These are phyloP conservation scores for Podarcis siculus DNA, from an alignment of 2,797 vertebrate species.

Conservation along the genomic window DNA sequence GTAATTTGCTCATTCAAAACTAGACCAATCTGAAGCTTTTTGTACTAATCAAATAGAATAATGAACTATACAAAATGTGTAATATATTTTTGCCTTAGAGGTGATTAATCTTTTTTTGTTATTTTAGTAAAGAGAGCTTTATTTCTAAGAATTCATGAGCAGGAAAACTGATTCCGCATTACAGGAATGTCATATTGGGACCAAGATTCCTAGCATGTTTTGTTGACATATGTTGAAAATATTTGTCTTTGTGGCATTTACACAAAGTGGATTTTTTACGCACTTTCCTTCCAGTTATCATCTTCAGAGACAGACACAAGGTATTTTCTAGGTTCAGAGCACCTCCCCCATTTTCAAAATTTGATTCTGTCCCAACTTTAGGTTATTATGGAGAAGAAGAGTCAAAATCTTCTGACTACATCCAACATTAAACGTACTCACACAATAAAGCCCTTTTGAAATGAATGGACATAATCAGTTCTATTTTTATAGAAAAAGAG, in stretches of 20 bases:
- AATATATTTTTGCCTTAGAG: neutral
- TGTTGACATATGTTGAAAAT: neutral
- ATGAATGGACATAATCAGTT: too few relatives aligned
- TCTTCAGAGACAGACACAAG: neutral
- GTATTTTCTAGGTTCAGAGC: neutral
- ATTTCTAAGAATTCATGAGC: neutral
- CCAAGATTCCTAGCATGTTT: neutral
- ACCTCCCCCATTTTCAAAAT: neutral
- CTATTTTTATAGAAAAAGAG: too few relatives aligned
- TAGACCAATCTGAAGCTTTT: slow-evolving; percentile 23
- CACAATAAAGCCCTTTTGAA: too few relatives aligned
- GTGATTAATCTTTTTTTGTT: neutral
- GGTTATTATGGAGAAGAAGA: neutral
- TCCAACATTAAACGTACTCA: too few relatives aligned
- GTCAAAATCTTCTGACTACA: neutral
- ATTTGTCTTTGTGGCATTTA: neutral
- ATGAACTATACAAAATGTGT: neutral
- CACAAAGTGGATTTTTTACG: neutral
- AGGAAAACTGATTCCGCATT: neutral
- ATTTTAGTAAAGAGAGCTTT: neutral
- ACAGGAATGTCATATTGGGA: neutral
- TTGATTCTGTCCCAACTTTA: too few relatives aligned
- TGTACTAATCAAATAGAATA: neutral
- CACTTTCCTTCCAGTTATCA: neutral
- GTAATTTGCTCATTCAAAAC: slow-evolving; percentile 74